Evolutionary conservation across 2,888 invertebrate species (phyloP).

Genomic region (Drosophila borealis): DNA sequence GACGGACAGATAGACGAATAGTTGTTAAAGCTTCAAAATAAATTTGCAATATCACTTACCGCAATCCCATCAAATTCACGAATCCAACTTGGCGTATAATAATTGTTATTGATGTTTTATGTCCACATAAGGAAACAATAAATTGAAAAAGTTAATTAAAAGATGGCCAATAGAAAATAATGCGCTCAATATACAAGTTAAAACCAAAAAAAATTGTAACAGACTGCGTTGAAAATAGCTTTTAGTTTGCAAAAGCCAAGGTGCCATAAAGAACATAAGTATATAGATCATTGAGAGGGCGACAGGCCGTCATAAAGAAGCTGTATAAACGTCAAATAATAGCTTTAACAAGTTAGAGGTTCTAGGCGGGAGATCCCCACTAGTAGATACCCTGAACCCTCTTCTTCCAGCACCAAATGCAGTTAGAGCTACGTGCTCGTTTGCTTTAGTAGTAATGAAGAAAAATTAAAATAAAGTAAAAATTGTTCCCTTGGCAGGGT

Average conservation of each 20-base stretch:
- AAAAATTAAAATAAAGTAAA: too few species aligned
- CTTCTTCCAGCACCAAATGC: too few species aligned
- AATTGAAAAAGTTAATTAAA: conserved; percentile 22
- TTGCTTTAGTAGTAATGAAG: too few species aligned
- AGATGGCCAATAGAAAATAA: conserved; percentile 35
- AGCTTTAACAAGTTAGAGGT: too few species aligned
- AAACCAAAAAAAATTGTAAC: conserved; percentile 16
- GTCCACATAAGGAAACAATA: conserved; percentile 7
- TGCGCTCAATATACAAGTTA: too few species aligned
- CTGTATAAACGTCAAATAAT: conserved; percentile 16
- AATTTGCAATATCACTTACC: conserved; percentile 20
- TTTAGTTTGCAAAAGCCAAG: conserved; percentile 42
- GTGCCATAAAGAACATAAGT: conserved; percentile 51
- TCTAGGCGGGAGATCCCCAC: too few species aligned
- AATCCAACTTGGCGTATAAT: conserved; percentile 54
- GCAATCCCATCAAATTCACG: conserved; percentile 34
- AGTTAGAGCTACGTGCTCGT: too few species aligned
- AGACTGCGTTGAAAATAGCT: background rate
- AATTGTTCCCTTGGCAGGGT: too few species aligned
- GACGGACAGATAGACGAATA: too few species aligned
- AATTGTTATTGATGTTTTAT: background rate
- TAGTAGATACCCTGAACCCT: too few species aligned
- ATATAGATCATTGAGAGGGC: conserved; percentile 56
- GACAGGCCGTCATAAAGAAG: conserved; percentile 47
- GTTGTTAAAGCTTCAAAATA: background rate